A percentile compares a stretch with the other conserved stretches of the same genome.
Conservation (phyloP, 2,113 vertebrate species). For the Bubo scandiacus region DNA sequence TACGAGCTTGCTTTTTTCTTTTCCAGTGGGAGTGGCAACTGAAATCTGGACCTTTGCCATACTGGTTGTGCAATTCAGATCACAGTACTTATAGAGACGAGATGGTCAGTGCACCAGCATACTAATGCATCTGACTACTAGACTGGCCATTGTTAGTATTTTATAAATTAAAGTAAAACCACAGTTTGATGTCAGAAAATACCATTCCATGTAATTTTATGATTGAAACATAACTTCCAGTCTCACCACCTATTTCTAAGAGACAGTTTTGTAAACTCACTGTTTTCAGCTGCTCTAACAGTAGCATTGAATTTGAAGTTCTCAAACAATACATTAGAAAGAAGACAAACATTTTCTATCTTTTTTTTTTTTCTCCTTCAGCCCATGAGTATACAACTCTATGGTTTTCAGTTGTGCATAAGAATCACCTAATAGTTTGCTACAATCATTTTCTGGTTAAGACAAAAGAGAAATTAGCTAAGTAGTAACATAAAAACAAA, state of each 20-base stretch:
- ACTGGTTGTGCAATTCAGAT: slow-evolving; percentile 67
- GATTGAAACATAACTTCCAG: background rate
- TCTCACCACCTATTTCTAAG: background rate
- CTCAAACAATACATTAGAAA: background rate
- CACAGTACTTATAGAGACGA: slow-evolving; percentile 60
- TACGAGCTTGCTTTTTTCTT: background rate
- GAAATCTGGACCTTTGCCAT: slow-evolving; percentile 60
- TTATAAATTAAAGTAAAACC: slow-evolving; percentile 31
- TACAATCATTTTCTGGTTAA: background rate
- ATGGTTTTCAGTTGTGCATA: background rate
- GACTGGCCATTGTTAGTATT: slow-evolving; percentile 28
- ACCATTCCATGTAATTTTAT: background rate
- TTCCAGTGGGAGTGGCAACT: slow-evolving; percentile 52
- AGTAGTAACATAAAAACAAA: background rate
- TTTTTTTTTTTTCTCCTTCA: background rate
- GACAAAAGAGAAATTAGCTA: background rate
- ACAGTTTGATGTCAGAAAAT: background rate
- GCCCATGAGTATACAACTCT: background rate
- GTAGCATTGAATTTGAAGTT: background rate
- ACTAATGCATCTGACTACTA: slow-evolving; percentile 47
- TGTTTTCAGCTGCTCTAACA: background rate
- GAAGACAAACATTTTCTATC: background rate
- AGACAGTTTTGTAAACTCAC: background rate
- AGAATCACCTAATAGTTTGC: background rate
- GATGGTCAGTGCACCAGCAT: slow-evolving; percentile 57